Evolutionary conservation across 2,113 vertebrate species (phyloP), one percentile per base, ranked within the genome.

Genomic region (Canis aureus): DNA sequence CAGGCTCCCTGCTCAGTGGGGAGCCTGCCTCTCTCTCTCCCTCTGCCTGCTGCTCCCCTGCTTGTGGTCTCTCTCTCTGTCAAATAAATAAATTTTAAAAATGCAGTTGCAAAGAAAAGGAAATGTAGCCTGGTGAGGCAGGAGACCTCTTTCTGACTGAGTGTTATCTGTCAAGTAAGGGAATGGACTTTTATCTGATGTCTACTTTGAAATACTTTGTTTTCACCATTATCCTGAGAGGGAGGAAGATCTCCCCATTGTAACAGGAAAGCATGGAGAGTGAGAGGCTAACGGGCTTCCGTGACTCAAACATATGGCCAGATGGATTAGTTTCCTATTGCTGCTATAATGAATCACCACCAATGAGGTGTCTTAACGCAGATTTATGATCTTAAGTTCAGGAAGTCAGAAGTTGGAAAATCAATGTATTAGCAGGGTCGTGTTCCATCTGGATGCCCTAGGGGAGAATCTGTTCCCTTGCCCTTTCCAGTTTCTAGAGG

Each of bases 371-470:
- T 49, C 20, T 27, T 80, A n/a, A 11, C 15, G 16, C 22, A 22
- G 35, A 25, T 49, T 29, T 60, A 32, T 83, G 38, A 35, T 76
- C 11, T 62, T 82, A 16, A n/a, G 12, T n/a, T 81, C 8, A 38
- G 17, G 22, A 86, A 32, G 25, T 59, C 27, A 51, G 27, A 93
- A 13, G 3, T 80, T 12, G 8, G 15, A 20, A 88, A 55, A 32
- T 8, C 27, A 9, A 0, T 3, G 17, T 15, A 3, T 38, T 3
- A 9, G 19, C 11, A 25, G n/a, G 49, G 35, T 29, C 38, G 0
- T 5, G 10, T n/a, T 66, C 38, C 29, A 93, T 35, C 53, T 3
- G 57, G 32, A 53, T n/a, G 19, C n/a, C 78, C 3, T 23, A 71
- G 55, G 53, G 35, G 32, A 38, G 13, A 78, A 9, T 20, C 8